These are phyloP conservation scores for Acropora tenuis DNA, from an alignment of 64 coral and sea anemone species.

Conservation along the genomic window DNA sequence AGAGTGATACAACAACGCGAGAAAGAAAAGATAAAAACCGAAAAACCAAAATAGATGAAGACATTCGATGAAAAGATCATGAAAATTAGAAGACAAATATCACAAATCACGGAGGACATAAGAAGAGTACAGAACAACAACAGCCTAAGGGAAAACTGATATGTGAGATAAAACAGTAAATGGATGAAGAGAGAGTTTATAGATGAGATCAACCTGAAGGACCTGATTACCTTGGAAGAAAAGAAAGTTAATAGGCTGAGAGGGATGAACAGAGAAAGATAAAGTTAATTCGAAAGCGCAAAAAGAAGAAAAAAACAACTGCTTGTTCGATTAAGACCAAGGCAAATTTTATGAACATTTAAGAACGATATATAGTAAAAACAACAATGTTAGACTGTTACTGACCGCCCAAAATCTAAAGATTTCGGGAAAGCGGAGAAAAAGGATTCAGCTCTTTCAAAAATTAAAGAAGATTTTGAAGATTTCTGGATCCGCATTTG, in stretches of 20 bases:
- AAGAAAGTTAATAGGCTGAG: conserved; percentile 25
- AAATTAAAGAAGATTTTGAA: too few relatives aligned
- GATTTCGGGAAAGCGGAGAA: too few relatives aligned
- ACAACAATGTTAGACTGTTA: background rate
- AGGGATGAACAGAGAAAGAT: background rate
- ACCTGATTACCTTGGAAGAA: conserved; percentile 12
- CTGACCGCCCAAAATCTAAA: too few relatives aligned
- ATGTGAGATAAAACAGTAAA: background rate
- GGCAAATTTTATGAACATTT: conserved; percentile 24
- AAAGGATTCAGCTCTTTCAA: too few relatives aligned
- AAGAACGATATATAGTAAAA: background rate
- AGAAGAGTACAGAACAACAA: background rate
- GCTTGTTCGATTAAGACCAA: conserved; percentile 24
- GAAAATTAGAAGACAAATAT: background rate
- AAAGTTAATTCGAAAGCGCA: background rate
- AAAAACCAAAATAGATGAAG: background rate
- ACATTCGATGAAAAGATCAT: conserved; percentile 10
- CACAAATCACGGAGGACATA: conserved; percentile 4
- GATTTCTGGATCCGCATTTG: too few relatives aligned
- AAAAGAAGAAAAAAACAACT: conserved; percentile 9
- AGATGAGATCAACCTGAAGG: background rate
- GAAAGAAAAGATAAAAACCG: conserved; percentile 7
- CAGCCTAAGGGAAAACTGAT: too few relatives aligned
- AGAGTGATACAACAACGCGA: background rate
- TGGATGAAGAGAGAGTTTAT: conserved; percentile 28